A percentile compares a stretch with the other conserved stretches of the same genome.
Conservation (phyloP, 2,113 vertebrate genomes). For the Neotoma lepida region DNA sequence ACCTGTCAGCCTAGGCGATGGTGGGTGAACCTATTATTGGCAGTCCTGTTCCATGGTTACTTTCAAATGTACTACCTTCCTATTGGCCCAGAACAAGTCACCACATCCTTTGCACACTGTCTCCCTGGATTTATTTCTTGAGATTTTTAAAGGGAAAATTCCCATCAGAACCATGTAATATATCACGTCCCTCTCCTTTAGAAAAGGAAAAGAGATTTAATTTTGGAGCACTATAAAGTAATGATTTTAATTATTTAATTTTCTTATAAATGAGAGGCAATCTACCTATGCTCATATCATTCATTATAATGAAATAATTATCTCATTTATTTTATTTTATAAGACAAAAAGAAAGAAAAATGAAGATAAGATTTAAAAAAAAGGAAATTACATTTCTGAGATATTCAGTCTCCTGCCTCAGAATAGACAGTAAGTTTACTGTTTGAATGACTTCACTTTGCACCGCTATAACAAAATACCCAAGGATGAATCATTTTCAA, state of each 20-base stretch:
- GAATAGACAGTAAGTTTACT: not conserved
- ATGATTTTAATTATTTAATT: constrained; percentile 68
- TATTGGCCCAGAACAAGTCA: constrained; percentile 5
- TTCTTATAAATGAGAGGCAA: constrained; percentile 72
- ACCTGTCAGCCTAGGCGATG: constrained; percentile 54
- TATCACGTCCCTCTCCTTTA: constrained; percentile 8
- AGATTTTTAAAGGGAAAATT: constrained; percentile 44
- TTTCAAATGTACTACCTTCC: constrained; percentile 7
- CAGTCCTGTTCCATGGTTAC: not conserved
- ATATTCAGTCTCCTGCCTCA: not conserved
- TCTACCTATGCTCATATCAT: constrained; percentile 59
- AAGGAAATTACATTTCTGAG: not conserved
- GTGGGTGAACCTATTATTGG: constrained; percentile 42
- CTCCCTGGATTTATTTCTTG: constrained; percentile 39
- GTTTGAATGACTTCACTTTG: not conserved
- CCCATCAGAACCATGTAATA: constrained; percentile 21
- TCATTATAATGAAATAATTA: constrained; percentile 73
- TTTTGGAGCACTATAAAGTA: constrained; percentile 67
- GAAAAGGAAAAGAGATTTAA: constrained; percentile 62
- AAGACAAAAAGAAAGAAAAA: constrained; percentile 10
- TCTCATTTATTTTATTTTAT: constrained; percentile 70
- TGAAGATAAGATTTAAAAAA: not conserved
- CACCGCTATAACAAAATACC: not conserved
- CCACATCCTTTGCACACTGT: not conserved
- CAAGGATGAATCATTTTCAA: not conserved